These are phyloP conservation scores for Trissolcus brochymenae DNA, from an alignment of 2,888 invertebrate species.

Conservation along the genomic window DNA sequence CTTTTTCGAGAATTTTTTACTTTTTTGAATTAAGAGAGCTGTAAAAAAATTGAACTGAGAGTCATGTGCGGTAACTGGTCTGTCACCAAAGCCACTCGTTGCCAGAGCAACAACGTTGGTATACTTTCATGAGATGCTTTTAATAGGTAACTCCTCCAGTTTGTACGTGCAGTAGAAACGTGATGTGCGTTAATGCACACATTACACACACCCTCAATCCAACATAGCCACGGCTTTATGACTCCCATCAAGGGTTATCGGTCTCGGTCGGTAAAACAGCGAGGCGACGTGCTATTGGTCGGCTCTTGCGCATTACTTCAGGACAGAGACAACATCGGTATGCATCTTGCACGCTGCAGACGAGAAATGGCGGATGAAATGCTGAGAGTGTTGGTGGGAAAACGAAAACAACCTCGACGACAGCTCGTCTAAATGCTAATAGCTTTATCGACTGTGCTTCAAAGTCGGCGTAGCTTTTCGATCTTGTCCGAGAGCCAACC, in stretches of 20 bases:
- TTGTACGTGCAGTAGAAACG: constrained; percentile 30
- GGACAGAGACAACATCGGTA: constrained; percentile 69
- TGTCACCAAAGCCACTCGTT: constrained; percentile 63
- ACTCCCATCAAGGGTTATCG: constrained; percentile 29
- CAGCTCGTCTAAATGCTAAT: constrained; percentile 77
- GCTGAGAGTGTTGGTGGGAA: constrained; percentile 58
- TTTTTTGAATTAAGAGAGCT: not conserved
- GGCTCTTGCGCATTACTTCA: constrained; percentile 54
- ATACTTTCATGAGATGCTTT: constrained; percentile 70
- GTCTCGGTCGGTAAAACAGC: constrained; percentile 45
- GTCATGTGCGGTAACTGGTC: constrained; percentile 27
- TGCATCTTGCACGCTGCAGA: constrained; percentile 68
- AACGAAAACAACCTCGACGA: constrained; percentile 64
- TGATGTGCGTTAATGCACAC: constrained; percentile 33
- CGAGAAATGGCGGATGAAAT: constrained; percentile 32
- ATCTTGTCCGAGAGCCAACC: constrained; percentile 44
- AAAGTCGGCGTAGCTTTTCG: constrained; percentile 58
- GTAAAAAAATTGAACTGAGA: constrained; percentile 15
- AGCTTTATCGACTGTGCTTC: constrained; percentile 73
- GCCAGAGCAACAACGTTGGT: constrained; percentile 71
- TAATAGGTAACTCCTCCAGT: constrained; percentile 72
- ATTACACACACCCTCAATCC: constrained; percentile 23
- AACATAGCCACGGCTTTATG: constrained; percentile 12
- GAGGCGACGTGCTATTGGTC: constrained; percentile 54
- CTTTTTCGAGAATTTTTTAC: too few relatives aligned